Percentiles rank a stretch among this genome's conserved stretches.
phyloP scores from a whole-genome alignment of 2,797 vertebrate species.

The Thamnophis elegans region DNA sequence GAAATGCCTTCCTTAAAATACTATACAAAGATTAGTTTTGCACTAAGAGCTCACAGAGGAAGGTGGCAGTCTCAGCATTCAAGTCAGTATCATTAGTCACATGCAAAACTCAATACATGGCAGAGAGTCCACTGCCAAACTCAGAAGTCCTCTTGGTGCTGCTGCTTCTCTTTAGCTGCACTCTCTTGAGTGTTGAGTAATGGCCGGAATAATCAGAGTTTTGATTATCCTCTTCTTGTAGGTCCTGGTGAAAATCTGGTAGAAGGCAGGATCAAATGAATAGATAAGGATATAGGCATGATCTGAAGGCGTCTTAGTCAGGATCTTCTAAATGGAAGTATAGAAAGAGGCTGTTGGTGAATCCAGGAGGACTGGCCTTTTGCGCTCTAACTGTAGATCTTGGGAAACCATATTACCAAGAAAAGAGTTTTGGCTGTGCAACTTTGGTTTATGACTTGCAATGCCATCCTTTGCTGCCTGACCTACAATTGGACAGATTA shows the following conservation, averaged over 20 bases:
- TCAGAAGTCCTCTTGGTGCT: not conserved
- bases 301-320: not conserved
- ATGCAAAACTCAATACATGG: not conserved
- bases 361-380: not conserved
- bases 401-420: not conserved
- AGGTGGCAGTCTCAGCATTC: too few relatives aligned
- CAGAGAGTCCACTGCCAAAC: not conserved
- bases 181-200: not conserved
- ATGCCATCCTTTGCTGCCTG: not conserved
- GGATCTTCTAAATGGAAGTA: not conserved
- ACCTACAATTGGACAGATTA: not conserved
- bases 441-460: not conserved
- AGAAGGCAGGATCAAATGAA: not conserved
- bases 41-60: not conserved
- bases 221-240: too few relatives aligned
- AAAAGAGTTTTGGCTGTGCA: not conserved
- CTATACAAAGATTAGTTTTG: constrained; percentile 10
- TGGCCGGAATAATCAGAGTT: too few relatives aligned
- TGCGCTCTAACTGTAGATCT: not conserved
- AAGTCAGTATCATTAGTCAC: not conserved
- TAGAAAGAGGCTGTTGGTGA: not conserved
- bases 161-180: too few relatives aligned
- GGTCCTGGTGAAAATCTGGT: not conserved
- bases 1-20: constrained; percentile 16
- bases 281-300: too few relatives aligned